Evolutionary conservation across 2,888 invertebrate genomes (phyloP), one percentile per base, ranked within the genome.

Genomic region (Caenorhabditis plicata): DNA sequence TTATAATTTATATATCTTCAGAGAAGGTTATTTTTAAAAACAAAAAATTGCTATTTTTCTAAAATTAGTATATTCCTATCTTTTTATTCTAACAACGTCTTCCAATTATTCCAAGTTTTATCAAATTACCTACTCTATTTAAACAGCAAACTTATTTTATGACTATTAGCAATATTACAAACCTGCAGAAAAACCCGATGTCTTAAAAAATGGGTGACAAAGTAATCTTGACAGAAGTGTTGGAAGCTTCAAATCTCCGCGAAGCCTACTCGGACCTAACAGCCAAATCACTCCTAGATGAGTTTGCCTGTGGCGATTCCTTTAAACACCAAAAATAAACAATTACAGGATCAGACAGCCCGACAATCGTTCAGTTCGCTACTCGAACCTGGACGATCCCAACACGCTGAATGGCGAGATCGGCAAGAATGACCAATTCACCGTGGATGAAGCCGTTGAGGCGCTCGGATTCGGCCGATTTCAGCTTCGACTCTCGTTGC

Each of bases 381-480:
- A 73, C 32, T 68, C 68, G 2, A 61, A 64, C 20, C 44, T 70
- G 1, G 70, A 70, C 20, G 72, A 70, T 50, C 43, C 64, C 13
- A 44, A 56, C 3, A 64, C 58, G 27, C 31, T 67, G 15, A n/a
- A n/a, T n/a, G 70, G 64, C 8, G 62, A 67, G 19, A 60, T 64
- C 2, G 32, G 39, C 2, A n/a, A n/a, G n/a, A n/a, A n/a, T n/a
- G 64, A 49, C 29, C 50, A 55, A 31, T 80, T 71, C 50, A 84
- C 84, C 1, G 81, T 85, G 4, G 84, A 85, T 54, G 82, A 84
- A 53, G 84, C 84, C 15, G 83, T 85, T 27, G 84, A 85, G 51
- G 80, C 80, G 32, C 80, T 85, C 47, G 85, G 85, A 8, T 85
- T 85, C 72, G 85, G 85, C 4, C 79, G 78, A 58, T 85, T 85